Evolutionary conservation across 2,888 invertebrate species (phyloP), one percentile per base, ranked within the genome.

Genomic region (Thereva unica): DNA sequence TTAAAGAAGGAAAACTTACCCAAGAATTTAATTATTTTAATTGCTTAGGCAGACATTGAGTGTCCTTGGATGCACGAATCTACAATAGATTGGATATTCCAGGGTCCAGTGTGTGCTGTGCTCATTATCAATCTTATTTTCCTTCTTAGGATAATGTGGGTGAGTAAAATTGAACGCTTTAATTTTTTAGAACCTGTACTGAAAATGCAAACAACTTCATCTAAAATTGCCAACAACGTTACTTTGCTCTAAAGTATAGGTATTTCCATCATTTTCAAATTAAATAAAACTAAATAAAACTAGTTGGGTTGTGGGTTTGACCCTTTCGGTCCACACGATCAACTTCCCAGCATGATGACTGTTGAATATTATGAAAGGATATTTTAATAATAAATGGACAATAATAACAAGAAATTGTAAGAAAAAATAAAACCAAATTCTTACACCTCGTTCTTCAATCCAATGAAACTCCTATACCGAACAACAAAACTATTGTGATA

Each of bases 91-190:
- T 95, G 93, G 91, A 90, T 95, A 73, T 92, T 91, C 78, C 91
- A 93, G 77, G 89, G 86, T 0, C 95, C 95, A 0, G 92, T 93
- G 2, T 86, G 95, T 70, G 82, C 86, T 34, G 93, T 95, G 7
- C 86, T 96, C 38, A 86, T 89, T 66, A 86, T 93, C 73, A 95
- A 95, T 83, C 85, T 90, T 57, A 84, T 91, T 74, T 93, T 93
- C 81, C 86, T 93, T 68, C 83, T 91, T 73, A 87, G 87, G 83
- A 93, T 95, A 74, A 92, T 95, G 91, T 92, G 93, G 89, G 94
- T 92, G 73, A 85, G 91, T 84, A 66, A 5, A 47, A 47, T 47
- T 23, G 23, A 23, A 23, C 23, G 1, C 23, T 23, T 23, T 23
- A 23, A 23, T 23, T 9, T 37, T 53, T 53, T 37, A n/a, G 38